Percentiles rank a stretch among this genome's conserved stretches.
Conservation (phyloP, 2,113 vertebrate genomes). For the Ammodytes dubius region DNA sequence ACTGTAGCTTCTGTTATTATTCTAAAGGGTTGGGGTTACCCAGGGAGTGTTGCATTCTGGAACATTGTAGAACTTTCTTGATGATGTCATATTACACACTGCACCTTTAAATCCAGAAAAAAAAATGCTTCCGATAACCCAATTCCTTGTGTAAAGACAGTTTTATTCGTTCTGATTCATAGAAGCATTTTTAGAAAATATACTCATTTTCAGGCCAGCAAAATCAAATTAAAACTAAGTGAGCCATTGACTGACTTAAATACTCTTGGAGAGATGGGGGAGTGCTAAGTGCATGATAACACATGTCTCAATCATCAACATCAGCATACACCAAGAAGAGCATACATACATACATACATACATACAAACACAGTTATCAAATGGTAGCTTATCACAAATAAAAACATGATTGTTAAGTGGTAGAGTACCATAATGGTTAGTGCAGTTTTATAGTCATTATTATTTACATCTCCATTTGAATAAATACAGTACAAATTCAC, state of each 20-base stretch:
- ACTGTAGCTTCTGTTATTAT: no score
- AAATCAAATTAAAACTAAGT: slow-evolving; percentile 72
- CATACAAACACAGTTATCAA: slow-evolving; percentile 70
- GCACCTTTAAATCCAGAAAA: background rate
- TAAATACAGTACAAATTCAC: slow-evolving; percentile 77
- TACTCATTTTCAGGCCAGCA: slow-evolving; percentile 73
- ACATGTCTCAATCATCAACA: slow-evolving; percentile 61
- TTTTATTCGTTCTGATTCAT: slow-evolving; percentile 81
- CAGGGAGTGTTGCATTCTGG: no score
- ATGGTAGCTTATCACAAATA: slow-evolving; percentile 69
- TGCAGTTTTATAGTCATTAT: slow-evolving; percentile 78
- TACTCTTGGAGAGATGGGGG: slow-evolving; percentile 65
- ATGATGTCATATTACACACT: no score
- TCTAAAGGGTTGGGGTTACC: no score
- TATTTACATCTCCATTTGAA: slow-evolving; percentile 75
- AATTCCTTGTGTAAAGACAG: slow-evolving; percentile 65
- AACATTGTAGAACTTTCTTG: no score
- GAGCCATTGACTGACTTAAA: slow-evolving; percentile 59
- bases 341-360: slow-evolving; percentile 73
- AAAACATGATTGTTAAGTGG: slow-evolving; percentile 72
- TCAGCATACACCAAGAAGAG: slow-evolving; percentile 67
- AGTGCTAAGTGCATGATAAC: slow-evolving; percentile 51
- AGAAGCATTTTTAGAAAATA: slow-evolving; percentile 84
- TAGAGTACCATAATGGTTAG: slow-evolving; percentile 74
- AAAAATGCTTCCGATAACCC: background rate